Evolutionary conservation across 1,140 invertebrate species (phyloP).

Genomic region (Bombus balteatus): DNA sequence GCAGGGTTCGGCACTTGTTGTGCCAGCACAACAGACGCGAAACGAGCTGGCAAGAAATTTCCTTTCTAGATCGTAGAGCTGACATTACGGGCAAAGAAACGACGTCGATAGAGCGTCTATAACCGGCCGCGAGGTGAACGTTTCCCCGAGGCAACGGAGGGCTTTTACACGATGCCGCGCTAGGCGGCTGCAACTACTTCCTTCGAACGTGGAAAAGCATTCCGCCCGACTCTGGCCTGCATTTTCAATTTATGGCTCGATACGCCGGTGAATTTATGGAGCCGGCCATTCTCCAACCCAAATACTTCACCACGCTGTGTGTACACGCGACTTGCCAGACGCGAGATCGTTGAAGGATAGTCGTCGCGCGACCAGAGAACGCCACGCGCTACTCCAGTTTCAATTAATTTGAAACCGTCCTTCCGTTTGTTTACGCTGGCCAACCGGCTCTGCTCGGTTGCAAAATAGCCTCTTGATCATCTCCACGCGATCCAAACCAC

Average conservation of each 20-base stretch:
- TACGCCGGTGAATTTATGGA: conserved; percentile 72
- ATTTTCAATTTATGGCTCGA: conserved; percentile 76
- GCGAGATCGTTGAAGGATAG: neutral
- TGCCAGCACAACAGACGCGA: neutral
- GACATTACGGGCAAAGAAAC: conserved; percentile 32
- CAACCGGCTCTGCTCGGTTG: conserved; percentile 38
- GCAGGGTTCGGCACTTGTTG: neutral
- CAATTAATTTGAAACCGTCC: conserved; percentile 62
- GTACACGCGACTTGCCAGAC: neutral
- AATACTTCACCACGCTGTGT: conserved; percentile 34
- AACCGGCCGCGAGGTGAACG: neutral
- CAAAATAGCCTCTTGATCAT: conserved; percentile 61
- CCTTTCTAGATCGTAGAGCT: conserved; percentile 3
- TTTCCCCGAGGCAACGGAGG: neutral
- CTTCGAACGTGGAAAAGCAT: neutral
- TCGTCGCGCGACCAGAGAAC: neutral
- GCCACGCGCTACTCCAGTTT: conserved; percentile 59
- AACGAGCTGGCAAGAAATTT: conserved; percentile 41
- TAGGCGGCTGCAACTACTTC: conserved; percentile 19
- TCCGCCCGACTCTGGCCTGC: conserved; percentile 34
- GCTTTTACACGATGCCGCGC: conserved; percentile 6
- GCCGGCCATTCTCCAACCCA: conserved; percentile 35
- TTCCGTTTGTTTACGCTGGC: conserved; percentile 63
- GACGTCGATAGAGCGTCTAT: conserved; percentile 14
- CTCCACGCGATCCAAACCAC: neutral